A percentile compares a stretch with the other conserved stretches of the same genome.
Evolutionary conservation across 2,888 invertebrate genomes (phyloP).

Genomic region (Tenthredo livida): DNA sequence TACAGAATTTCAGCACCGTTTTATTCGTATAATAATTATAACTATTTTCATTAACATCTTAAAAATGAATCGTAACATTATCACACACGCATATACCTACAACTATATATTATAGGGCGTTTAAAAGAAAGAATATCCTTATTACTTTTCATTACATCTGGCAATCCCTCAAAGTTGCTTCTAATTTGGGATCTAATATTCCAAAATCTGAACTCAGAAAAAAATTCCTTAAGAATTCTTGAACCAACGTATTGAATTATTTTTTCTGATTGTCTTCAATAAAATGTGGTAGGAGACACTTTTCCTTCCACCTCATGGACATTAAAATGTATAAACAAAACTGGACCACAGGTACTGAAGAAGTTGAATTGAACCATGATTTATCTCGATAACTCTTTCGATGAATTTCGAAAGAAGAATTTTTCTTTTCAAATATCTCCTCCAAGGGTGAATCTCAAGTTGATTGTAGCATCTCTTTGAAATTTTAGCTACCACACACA

Average conservation of each 20-base stretch:
- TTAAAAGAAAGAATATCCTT: neutral
- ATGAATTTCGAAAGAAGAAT: neutral
- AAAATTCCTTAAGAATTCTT: neutral
- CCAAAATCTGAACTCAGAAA: neutral
- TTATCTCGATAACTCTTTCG: neutral
- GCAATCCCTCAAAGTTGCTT: neutral
- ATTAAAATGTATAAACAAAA: neutral
- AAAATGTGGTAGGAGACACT: no score
- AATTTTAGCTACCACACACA: neutral
- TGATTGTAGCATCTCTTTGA: neutral
- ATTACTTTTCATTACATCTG: neutral
- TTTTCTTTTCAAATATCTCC: neutral
- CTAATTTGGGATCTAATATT: neutral
- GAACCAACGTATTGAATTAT: neutral
- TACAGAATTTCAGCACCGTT: slow-evolving; percentile 38
- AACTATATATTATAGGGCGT: neutral
- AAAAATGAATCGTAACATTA: slow-evolving; percentile 30
- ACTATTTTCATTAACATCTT: slow-evolving; percentile 24
- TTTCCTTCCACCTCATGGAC: no score
- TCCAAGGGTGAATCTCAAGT: neutral
- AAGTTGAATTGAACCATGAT: no score
- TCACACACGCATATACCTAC: slow-evolving; percentile 28
- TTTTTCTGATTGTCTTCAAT: neutral
- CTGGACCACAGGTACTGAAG: no score
- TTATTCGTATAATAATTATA: slow-evolving; percentile 32